phyloP scores from a whole-genome alignment of 92 coral and sea anemone genomes.

The Zoanthus sociatus region DNA sequence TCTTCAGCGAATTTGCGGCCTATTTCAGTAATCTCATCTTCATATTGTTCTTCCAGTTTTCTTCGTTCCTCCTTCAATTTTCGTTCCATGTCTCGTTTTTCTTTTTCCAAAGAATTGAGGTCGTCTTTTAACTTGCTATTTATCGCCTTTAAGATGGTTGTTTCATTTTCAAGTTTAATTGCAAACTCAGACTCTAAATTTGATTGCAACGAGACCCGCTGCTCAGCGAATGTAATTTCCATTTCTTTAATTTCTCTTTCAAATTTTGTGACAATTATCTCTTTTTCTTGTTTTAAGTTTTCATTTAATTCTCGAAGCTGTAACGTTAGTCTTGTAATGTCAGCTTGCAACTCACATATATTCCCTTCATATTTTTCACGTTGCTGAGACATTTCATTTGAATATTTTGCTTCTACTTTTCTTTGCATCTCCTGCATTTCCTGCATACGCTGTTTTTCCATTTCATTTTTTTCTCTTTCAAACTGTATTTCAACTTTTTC shows the following conservation, averaged over 20 bases:
- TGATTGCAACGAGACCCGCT: slow-evolving; percentile 75
- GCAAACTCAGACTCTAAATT: slow-evolving; percentile 87
- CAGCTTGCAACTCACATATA: slow-evolving; percentile 78
- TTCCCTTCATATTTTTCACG: slow-evolving; percentile 87
- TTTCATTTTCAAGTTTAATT: slow-evolving; percentile 88
- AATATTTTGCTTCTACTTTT: slow-evolving; percentile 71
- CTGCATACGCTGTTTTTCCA: slow-evolving; percentile 79
- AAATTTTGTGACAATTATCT: slow-evolving; percentile 82
- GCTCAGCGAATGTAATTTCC: slow-evolving; percentile 86
- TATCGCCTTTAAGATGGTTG: slow-evolving; percentile 74
- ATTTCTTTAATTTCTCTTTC: slow-evolving; percentile 92
- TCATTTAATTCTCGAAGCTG: slow-evolving; percentile 93
- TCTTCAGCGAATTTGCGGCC: slow-evolving; percentile 82
- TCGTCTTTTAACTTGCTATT: slow-evolving; percentile 88
- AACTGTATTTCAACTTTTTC: slow-evolving; percentile 86
- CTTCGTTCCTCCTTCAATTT: slow-evolving; percentile 85
- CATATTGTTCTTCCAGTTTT: slow-evolving; percentile 82
- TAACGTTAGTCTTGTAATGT: slow-evolving; percentile 83
- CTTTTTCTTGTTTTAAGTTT: slow-evolving; percentile 89
- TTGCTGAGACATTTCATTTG: slow-evolving; percentile 77
- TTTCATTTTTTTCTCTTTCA: slow-evolving; percentile 88
- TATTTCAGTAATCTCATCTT: slow-evolving; percentile 86
- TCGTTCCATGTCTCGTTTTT: slow-evolving; percentile 84
- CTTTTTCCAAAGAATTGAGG: slow-evolving; percentile 82
- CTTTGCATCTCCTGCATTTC: slow-evolving; percentile 75